Percentiles rank a stretch among this genome's conserved stretches.
phyloP scores from a whole-genome alignment of 2,113 vertebrate genomes.

The Notarius quadriscutis region DNA sequence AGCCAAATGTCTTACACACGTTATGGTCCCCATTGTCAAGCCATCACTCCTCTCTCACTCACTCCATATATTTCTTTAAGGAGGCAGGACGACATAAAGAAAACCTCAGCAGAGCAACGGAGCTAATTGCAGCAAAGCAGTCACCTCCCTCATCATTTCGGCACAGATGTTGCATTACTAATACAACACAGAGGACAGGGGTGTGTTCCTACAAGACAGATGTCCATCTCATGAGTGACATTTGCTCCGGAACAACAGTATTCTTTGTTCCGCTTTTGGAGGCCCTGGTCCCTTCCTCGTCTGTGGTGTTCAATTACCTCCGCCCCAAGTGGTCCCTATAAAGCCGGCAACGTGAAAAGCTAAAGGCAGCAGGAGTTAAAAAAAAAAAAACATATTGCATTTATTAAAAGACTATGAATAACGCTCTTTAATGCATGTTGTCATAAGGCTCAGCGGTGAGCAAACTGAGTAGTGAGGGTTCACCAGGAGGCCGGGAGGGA shows the following conservation, averaged over 20 bases:
- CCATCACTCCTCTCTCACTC: background rate
- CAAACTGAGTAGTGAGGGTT: slow-evolving; percentile 30
- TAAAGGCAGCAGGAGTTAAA: slow-evolving; percentile 22
- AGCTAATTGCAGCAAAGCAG: slow-evolving; percentile 52
- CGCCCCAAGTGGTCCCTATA: slow-evolving; percentile 56
- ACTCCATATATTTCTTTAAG: background rate
- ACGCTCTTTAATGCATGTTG: slow-evolving; percentile 46
- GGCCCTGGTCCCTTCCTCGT: slow-evolving; percentile 46
- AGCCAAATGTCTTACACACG: background rate
- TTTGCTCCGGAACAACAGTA: slow-evolving; percentile 59
- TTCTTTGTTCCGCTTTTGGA: slow-evolving; percentile 57
- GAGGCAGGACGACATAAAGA: background rate
- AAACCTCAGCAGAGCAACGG: slow-evolving; percentile 35
- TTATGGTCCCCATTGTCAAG: background rate
- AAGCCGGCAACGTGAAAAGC: slow-evolving; percentile 36
- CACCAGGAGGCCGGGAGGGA: slow-evolving; percentile 38
- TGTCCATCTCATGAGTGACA: slow-evolving; percentile 60
- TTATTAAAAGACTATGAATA: slow-evolving; percentile 60
- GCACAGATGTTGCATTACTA: background rate
- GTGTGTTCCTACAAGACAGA: slow-evolving; percentile 47
- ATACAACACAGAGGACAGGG: slow-evolving; percentile 35
- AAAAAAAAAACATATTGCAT: slow-evolving; percentile 50
- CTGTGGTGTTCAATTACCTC: slow-evolving; percentile 55
- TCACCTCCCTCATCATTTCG: slow-evolving; percentile 47
- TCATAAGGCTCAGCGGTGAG: slow-evolving; percentile 28